Base-by-base conservation (phyloP, 2,113 vertebrate genomes). In the Neoarius graeffei region DNA sequence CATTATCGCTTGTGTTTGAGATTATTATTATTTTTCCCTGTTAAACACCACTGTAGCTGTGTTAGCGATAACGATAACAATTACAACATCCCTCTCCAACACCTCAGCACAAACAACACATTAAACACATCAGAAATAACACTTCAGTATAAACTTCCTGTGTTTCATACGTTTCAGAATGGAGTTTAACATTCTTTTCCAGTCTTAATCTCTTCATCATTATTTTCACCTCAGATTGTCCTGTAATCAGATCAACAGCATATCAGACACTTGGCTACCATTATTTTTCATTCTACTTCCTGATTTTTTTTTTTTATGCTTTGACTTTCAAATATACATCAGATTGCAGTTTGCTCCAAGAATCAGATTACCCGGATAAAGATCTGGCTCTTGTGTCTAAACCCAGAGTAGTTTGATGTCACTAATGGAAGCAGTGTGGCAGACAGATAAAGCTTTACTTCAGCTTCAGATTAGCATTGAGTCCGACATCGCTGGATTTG, bases 381-480 rank as follows among this genome's bases (percentile, higher is more conserved):
- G 66, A 67, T 5, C 66, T 27, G 25, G 11, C 0, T 67, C n/a
- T 14, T 14, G n/a, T n/a, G 5, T 67, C 15, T 19, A 19, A 3
- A 71, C 35, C 6, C 7, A 71, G 69, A 71, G 19, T 52, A 30
- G 42, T 62, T 64, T 48, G 14, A 52, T 25, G 48, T 76, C 20
- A 52, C 73, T 66, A 64, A 66, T 27, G 35, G 30, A 52, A 11
- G 6, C 67, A 15, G 30, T 48, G 71, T 8, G 4, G 14, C 84
- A 50, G 56, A 85, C 30, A 74, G 74, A 64, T 56, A 57, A 30
- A 48, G 20, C 19, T 81, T 64, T 86, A 13, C 64, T 79, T 23
- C 59, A 79, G 85, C 35, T 67, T 80, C 42, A 54, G 73, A 79
- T 79, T 79, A 86, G 48, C 73, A 2, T 23, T 11, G 27, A 17